phyloP scores from a whole-genome alignment of 2,113 vertebrate genomes.

The Anarrhichthys ocellatus region DNA sequence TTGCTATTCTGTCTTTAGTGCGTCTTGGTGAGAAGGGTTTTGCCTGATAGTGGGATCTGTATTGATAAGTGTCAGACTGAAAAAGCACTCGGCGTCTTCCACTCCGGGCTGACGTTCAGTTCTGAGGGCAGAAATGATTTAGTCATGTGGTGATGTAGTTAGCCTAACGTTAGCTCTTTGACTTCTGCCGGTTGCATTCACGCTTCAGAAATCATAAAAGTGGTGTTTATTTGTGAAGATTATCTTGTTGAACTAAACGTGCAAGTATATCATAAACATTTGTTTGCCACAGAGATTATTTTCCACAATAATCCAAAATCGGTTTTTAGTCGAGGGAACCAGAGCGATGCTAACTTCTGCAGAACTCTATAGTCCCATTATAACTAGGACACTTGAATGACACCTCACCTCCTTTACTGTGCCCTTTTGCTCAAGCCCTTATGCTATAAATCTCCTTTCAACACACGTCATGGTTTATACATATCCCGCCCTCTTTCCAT shows the following conservation, averaged over 20 bases:
- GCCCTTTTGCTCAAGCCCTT: neutral
- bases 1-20: neutral
- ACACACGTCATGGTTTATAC: neutral
- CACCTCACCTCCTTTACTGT: neutral
- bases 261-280: too few relatives aligned
- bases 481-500: neutral
- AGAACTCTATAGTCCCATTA: too few relatives aligned
- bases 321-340: too few relatives aligned
- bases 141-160: constrained; percentile 17
- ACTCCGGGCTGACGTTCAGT: neutral
- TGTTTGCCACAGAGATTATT: too few relatives aligned
- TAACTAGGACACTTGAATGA: neutral
- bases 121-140: constrained; percentile 50
- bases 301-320: too few relatives aligned
- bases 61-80: constrained; percentile 23
- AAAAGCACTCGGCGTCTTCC: constrained; percentile 4
- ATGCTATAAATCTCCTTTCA: neutral
- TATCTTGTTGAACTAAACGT: too few relatives aligned
- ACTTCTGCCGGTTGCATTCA: too few relatives aligned
- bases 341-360: too few relatives aligned
- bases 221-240: too few relatives aligned
- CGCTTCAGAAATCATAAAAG: too few relatives aligned
- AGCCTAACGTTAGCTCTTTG: too few relatives aligned
- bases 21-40: neutral
- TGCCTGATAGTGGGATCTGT: neutral